Evolutionary conservation across 1,140 invertebrate genomes (phyloP).

Genomic region (Batillaria attramentaria): DNA sequence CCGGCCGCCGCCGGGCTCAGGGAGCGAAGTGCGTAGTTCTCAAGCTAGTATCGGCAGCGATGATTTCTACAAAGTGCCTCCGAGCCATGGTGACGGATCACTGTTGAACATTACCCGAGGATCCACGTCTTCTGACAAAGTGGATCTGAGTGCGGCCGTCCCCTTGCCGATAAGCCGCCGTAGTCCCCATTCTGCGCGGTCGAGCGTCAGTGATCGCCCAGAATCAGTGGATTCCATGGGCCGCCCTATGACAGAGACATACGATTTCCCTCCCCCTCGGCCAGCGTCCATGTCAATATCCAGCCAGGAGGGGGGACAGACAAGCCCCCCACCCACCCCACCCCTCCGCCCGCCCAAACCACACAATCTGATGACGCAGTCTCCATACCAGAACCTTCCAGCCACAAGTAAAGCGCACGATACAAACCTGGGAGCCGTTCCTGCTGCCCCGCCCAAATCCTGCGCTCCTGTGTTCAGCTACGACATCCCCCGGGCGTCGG

Average conservation of each 20-base stretch:
- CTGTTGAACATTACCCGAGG: constrained; percentile 26
- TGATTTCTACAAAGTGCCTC: constrained; percentile 22
- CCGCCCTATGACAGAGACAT: constrained; percentile 28
- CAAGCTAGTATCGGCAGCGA: not conserved
- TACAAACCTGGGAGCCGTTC: constrained; percentile 40
- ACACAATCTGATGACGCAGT: constrained; percentile 39
- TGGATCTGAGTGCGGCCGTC: constrained; percentile 37
- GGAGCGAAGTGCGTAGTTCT: not conserved
- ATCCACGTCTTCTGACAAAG: constrained; percentile 37
- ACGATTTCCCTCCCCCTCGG: constrained; percentile 50
- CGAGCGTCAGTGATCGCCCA: constrained; percentile 6
- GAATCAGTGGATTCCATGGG: constrained; percentile 18
- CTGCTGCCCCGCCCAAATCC: constrained; percentile 36
- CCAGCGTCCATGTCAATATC: constrained; percentile 29
- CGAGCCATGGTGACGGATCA: not conserved
- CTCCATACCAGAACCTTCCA: constrained; percentile 61
- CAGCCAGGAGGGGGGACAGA: constrained; percentile 10
- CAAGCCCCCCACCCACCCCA: constrained; percentile 22
- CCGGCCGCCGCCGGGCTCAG: constrained; percentile 36
- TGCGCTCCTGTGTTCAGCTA: constrained; percentile 33
- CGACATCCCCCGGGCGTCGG: constrained; percentile 45
- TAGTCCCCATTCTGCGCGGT: constrained; percentile 28
- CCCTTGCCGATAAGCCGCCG: constrained; percentile 43
- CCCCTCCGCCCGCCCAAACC: constrained; percentile 47
- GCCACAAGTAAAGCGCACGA: constrained; percentile 44